Percentiles rank a stretch among this genome's conserved stretches.
phyloP scores from a whole-genome alignment of 2,888 invertebrate species.

The Eupithecia abbreviata region DNA sequence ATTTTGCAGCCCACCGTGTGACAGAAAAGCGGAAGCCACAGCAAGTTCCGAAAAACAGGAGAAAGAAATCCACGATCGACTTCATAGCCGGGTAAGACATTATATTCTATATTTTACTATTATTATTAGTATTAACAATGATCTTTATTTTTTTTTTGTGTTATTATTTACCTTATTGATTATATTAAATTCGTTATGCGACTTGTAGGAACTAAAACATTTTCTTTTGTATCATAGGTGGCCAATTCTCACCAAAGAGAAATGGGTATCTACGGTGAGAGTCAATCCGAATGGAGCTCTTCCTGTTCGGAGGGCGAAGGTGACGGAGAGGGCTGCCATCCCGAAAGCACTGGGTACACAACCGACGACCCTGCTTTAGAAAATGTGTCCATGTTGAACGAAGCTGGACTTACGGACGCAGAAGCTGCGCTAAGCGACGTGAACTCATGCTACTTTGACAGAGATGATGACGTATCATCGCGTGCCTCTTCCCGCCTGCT shows the following conservation, averaged over 20 bases:
- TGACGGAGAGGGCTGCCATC: slow-evolving; percentile 79
- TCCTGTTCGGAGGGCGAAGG: slow-evolving; percentile 84
- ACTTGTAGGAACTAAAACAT: background rate
- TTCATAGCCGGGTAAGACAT: slow-evolving; percentile 69
- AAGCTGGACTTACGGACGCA: slow-evolving; percentile 93
- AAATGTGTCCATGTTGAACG: slow-evolving; percentile 93
- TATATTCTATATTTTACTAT: background rate
- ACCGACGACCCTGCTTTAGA: slow-evolving; percentile 94
- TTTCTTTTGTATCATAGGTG: slow-evolving; percentile 54
- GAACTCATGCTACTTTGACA: slow-evolving; percentile 90
- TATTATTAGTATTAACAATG: no score
- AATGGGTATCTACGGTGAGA: slow-evolving; percentile 83
- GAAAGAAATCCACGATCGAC: slow-evolving; percentile 69
- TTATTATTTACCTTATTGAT: background rate
- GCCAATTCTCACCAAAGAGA: slow-evolving; percentile 73
- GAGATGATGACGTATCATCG: slow-evolving; percentile 91
- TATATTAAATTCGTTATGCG: background rate
- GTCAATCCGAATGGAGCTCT: slow-evolving; percentile 92
- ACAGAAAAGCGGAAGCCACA: slow-evolving; percentile 62
- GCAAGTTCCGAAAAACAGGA: slow-evolving; percentile 67
- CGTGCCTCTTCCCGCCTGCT: slow-evolving; percentile 92
- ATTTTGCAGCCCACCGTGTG: slow-evolving; percentile 59
- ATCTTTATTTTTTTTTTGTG: no score
- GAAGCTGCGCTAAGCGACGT: slow-evolving; percentile 95
- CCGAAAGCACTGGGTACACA: slow-evolving; percentile 92